These are phyloP conservation scores for Strigops habroptila DNA, from an alignment of 2,113 vertebrate genomes.

Conservation along the genomic window DNA sequence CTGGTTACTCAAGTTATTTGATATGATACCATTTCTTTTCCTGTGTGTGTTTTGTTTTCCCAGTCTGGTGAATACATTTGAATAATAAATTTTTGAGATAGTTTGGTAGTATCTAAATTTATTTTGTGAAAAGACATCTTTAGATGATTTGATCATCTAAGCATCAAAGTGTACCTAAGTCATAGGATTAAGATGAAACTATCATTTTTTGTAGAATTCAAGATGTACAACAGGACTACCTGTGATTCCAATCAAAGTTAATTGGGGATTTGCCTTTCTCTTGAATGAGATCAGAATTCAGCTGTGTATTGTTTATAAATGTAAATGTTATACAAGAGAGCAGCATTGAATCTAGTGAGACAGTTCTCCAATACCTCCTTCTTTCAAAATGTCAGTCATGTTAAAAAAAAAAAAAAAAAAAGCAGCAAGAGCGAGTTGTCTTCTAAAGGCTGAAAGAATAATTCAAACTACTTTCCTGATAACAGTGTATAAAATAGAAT, in stretches of 20 bases:
- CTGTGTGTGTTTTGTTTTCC: not conserved
- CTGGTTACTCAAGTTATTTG: not conserved
- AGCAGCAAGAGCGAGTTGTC: rapidly evolving
- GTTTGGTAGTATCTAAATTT: not conserved
- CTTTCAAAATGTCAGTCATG: not conserved
- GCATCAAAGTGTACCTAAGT: not conserved
- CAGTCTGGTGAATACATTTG: not conserved
- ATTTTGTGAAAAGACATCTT: not conserved
- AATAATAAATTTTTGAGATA: not conserved
- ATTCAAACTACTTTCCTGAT: not conserved
- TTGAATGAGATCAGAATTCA: not conserved
- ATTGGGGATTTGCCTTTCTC: not conserved
- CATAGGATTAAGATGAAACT: not conserved
- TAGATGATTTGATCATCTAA: not conserved
- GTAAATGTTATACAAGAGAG: not conserved
- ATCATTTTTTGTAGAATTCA: not conserved
- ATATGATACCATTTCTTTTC: not conserved
- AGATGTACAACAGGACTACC: not conserved
- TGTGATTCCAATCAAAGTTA: not conserved
- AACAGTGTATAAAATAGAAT: not conserved
- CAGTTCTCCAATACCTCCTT: not conserved
- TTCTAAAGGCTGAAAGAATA: not conserved
- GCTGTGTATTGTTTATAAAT: not conserved
- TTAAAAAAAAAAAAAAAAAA: not conserved
- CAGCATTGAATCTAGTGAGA: not conserved